phyloP scores from a whole-genome alignment of 2,113 vertebrate genomes.

The Miniopterus natalensis region DNA sequence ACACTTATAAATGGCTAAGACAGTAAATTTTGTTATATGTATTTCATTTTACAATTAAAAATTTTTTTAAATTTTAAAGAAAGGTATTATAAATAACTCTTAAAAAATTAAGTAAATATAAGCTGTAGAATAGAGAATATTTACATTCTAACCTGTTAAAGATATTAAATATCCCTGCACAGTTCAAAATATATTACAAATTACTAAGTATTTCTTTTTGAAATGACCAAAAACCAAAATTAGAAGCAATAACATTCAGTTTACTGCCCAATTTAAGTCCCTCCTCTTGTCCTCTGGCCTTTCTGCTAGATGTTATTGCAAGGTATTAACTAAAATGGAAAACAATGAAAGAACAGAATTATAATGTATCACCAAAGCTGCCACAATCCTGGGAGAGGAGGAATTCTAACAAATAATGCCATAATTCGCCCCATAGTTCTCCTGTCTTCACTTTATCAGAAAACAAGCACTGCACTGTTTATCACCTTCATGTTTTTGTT shows the following conservation, averaged over 20 bases:
- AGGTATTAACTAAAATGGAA: background rate
- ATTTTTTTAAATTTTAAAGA: background rate
- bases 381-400: background rate
- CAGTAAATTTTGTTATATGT: background rate
- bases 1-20: background rate
- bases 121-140: background rate
- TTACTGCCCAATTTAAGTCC: background rate
- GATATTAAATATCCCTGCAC: background rate
- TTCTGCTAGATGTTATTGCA: background rate
- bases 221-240: conserved; percentile 13
- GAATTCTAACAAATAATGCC: background rate
- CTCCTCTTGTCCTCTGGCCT: background rate
- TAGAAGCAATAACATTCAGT: background rate
- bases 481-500: conserved; percentile 1
- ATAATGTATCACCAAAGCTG: background rate
- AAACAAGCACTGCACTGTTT: background rate
- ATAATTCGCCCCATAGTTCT: conserved; percentile 15
- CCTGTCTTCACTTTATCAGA: background rate
- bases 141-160: background rate
- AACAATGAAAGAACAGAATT: background rate
- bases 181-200: conserved; percentile 12
- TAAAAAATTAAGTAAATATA: background rate
- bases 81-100: background rate
- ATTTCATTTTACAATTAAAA: background rate
- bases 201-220: background rate